Conservation (phyloP, 2,888 invertebrate species). For the Eupithecia vulgata region DNA sequence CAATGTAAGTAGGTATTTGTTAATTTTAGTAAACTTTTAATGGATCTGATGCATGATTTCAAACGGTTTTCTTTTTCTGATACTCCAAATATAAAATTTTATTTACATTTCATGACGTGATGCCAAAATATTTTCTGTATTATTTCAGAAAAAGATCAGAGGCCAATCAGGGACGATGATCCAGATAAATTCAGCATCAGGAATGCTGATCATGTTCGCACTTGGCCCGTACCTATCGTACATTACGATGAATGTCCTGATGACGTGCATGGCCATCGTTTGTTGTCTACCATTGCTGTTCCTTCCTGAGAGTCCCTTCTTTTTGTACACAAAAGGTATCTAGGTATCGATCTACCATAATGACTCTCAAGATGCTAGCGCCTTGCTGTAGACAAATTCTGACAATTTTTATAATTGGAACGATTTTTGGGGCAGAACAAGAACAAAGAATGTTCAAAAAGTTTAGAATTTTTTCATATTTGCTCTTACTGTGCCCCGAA, state of each 20-base stretch:
- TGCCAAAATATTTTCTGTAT: not conserved
- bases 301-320: slow-evolving; percentile 60
- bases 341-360: slow-evolving; percentile 2
- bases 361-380: not conserved
- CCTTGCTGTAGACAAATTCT: no score
- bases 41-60: not conserved
- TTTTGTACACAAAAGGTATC: slow-evolving; percentile 57
- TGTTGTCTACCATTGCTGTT: slow-evolving; percentile 50
- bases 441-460: no score
- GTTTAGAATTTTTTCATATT: no score
- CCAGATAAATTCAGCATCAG: slow-evolving; percentile 54
- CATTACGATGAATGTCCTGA: slow-evolving; percentile 45
- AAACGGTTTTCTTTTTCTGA: not conserved
- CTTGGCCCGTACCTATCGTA: slow-evolving; percentile 59
- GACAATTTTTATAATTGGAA: no score
- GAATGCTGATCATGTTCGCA: slow-evolving; percentile 53
- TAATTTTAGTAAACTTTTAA: not conserved
- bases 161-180: slow-evolving; percentile 56
- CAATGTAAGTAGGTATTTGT: slow-evolving; percentile 52
- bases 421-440: no score
- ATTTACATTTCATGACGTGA: not conserved
- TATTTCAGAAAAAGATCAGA: slow-evolving; percentile 57
- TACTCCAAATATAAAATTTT: not conserved
- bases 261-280: slow-evolving; percentile 38
- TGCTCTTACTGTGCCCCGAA: no score